Percentiles rank a stretch among this genome's conserved stretches.
phyloP scores from a whole-genome alignment of 2,797 vertebrate species.

The Coilia nasus region DNA sequence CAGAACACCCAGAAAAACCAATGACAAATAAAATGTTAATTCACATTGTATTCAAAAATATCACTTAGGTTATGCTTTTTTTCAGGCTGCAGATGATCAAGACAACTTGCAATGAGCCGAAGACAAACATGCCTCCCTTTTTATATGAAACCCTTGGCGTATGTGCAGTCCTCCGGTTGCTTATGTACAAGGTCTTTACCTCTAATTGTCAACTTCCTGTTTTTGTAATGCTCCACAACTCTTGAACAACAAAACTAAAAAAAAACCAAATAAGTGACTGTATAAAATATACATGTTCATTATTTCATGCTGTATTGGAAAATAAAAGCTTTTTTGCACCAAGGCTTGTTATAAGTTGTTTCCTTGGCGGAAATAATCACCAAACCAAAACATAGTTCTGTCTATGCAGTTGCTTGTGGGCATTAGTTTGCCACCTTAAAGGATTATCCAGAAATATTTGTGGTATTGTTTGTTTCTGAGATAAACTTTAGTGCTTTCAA shows the following conservation, averaged over 20 bases:
- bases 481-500: too few species aligned
- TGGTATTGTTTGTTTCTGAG: too few species aligned
- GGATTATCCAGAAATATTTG: too few species aligned
- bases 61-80: not conserved
- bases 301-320: not conserved
- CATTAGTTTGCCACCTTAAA: too few species aligned
- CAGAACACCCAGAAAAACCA: not conserved
- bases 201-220: not conserved
- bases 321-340: not conserved
- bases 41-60: not conserved
- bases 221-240: not conserved
- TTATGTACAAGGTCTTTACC: not conserved
- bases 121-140: slow-evolving; percentile 11
- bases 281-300: slow-evolving; percentile 23
- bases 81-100: slow-evolving; percentile 12
- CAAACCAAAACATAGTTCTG: not conserved
- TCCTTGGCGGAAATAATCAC: not conserved
- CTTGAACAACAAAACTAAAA: not conserved
- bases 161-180: not conserved
- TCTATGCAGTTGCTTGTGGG: not conserved
- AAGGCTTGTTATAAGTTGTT: not conserved
- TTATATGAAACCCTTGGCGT: not conserved
- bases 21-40: too few species aligned
- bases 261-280: not conserved
- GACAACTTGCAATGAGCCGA: not conserved